phyloP scores from a whole-genome alignment of 2,797 vertebrate species.

The Cossypha polioptera region DNA sequence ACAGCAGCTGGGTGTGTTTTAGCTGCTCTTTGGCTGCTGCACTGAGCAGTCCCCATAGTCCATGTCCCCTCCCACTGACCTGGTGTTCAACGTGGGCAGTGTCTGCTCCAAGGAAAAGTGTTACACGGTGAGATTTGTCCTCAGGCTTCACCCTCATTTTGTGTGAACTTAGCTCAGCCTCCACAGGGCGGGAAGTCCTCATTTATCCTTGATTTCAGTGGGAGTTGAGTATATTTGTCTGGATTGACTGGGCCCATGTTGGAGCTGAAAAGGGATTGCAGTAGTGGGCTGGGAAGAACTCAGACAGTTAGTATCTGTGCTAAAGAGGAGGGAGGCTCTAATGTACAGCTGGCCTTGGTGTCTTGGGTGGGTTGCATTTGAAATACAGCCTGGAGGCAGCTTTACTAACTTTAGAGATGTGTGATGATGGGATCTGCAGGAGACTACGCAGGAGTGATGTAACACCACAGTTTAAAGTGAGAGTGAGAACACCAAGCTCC shows the following conservation, averaged over 20 bases:
- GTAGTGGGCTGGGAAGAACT: background rate
- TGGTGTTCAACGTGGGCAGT: background rate
- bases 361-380: slow-evolving; percentile 27
- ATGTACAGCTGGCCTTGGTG: background rate
- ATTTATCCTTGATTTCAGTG: background rate
- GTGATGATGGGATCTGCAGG: background rate
- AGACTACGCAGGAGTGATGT: background rate
- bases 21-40: background rate
- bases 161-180: background rate
- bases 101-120: background rate
- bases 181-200: background rate
- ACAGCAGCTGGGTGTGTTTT: background rate
- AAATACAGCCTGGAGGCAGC: slow-evolving; percentile 25
- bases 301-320: background rate
- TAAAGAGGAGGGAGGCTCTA: background rate
- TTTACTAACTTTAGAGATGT: slow-evolving; percentile 3
- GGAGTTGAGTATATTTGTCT: background rate
- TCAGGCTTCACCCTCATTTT: background rate
- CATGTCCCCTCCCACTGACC: background rate
- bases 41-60: background rate
- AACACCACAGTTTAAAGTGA: background rate
- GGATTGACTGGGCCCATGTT: background rate
- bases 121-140: background rate
- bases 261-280: background rate
- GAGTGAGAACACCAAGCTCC: background rate